Evolutionary conservation across 2,888 invertebrate species (phyloP), one percentile per base, ranked within the genome.

Genomic region (Furcula furcula): DNA sequence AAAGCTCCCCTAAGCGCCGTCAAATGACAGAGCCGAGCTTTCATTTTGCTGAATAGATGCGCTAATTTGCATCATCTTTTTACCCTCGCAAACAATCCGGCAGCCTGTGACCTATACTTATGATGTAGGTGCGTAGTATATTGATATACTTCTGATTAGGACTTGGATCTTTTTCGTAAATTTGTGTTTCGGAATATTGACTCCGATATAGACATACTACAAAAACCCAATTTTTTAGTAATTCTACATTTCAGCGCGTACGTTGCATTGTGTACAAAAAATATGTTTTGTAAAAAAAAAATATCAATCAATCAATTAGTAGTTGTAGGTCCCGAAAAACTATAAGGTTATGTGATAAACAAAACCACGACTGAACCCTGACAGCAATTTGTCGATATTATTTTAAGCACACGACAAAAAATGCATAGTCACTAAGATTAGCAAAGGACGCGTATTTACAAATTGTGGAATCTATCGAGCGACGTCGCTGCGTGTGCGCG

Each of bases 21-120:
- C 73, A 76, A 80, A 80, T 82, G 75, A 82, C 74, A 79, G 73
- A 72, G 68, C 60, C 52, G 68, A 72, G 72, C 78, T 77, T 76
- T 77, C 80, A 78, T 79, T 85, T 74, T 65, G 65, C 62, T 86
- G 77, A 86, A 86, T 87, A 80, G 83, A 81, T 75, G 76, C 65
- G 74, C 71, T 85, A 86, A 88, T 88, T 87, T 86, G 84, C 85
- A 86, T 86, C 81, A 70, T 81, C 80, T 79, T 77, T 75, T 67
- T 58, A 42, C 42, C 36, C 44, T 48, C 31, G 29, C 42, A 38
- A 56, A 55, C 41, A 56, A 45, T 40, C 46, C 39, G 35, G 48
- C 44, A 41, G 37, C 35, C 44, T 22, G 26, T 52, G 52, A 44
- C 42, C 54, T 52, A 36, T 39, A n/a, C 28, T 22, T 15, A n/a